These are phyloP conservation scores for Mythimna impura DNA, from an alignment of 2,888 invertebrate species.

Conservation along the genomic window DNA sequence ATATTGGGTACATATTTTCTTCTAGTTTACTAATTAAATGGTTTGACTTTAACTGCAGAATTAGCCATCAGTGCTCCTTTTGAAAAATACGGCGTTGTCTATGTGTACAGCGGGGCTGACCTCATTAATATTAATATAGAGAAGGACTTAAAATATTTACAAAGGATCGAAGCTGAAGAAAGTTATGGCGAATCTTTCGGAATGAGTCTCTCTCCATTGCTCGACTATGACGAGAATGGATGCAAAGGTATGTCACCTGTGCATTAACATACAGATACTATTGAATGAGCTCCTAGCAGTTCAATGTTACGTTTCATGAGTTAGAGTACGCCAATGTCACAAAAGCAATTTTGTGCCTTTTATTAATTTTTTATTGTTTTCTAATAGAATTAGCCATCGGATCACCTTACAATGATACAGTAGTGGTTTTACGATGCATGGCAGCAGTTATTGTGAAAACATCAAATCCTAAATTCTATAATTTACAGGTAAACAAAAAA, in stretches of 20 bases:
- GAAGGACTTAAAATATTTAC: constrained; percentile 14
- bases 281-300: neutral
- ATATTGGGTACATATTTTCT: neutral
- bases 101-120: constrained; percentile 46
- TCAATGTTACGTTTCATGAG: neutral
- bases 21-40: neutral
- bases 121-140: constrained; percentile 15
- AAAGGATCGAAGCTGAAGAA: constrained; percentile 28
- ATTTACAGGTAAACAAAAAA: constrained; percentile 66
- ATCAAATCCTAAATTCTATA: constrained; percentile 51
- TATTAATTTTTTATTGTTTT: constrained; percentile 16
- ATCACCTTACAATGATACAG: constrained; percentile 72
- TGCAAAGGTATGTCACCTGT: constrained; percentile 30
- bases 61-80: constrained; percentile 49
- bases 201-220: constrained; percentile 36
- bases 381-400: constrained; percentile 80
- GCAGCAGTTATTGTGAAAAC: constrained; percentile 70
- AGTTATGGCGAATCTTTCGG: constrained; percentile 34
- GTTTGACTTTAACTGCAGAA: constrained; percentile 17
- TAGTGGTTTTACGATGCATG: constrained; percentile 72
- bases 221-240: constrained; percentile 45
- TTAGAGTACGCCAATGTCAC: no score
- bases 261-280: neutral
- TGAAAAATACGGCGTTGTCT: constrained; percentile 40
- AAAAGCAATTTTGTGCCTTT: neutral